Evolutionary conservation across 2,888 invertebrate species (phyloP).

Genomic region (Zygothrica quintamaculata): DNA sequence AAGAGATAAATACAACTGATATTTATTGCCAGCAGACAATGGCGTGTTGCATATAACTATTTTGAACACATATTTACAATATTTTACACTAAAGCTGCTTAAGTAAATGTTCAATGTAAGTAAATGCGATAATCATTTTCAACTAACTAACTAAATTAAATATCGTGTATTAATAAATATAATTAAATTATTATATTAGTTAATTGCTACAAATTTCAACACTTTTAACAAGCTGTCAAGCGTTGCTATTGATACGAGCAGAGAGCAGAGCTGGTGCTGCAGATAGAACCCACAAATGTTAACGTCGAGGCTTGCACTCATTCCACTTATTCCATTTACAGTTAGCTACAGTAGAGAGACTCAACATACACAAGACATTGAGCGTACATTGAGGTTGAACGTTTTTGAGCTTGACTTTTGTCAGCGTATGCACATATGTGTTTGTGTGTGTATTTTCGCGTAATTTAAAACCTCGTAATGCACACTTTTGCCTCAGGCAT

Average conservation of each 20-base stretch:
- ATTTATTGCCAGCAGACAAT: no score
- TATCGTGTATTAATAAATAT: no score
- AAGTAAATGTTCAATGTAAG: no score
- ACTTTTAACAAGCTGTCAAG: constrained; percentile 40
- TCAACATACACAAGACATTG: constrained; percentile 36
- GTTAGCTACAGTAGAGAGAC: constrained; percentile 47
- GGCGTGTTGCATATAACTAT: no score
- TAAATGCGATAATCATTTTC: no score
- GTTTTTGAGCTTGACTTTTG: constrained; percentile 35
- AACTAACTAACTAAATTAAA: no score
- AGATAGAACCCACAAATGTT: constrained; percentile 54
- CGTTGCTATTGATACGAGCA: constrained; percentile 69
- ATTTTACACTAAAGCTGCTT: no score
- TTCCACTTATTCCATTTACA: constrained; percentile 46
- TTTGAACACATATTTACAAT: no score
- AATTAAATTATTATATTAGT: no score
- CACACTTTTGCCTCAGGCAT: constrained; percentile 78
- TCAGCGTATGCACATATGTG: constrained; percentile 16
- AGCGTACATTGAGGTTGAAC: constrained; percentile 29
- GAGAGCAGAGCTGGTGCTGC: no score
- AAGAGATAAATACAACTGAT: neutral
- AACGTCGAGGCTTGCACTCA: constrained; percentile 28
- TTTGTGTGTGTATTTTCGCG: constrained; percentile 59
- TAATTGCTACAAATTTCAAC: constrained; percentile 75
- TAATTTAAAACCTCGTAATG: constrained; percentile 81